A percentile compares a stretch with the other conserved stretches of the same genome.
Conservation (phyloP, 2,888 invertebrate genomes). For the Sarcophaga subvicina region DNA sequence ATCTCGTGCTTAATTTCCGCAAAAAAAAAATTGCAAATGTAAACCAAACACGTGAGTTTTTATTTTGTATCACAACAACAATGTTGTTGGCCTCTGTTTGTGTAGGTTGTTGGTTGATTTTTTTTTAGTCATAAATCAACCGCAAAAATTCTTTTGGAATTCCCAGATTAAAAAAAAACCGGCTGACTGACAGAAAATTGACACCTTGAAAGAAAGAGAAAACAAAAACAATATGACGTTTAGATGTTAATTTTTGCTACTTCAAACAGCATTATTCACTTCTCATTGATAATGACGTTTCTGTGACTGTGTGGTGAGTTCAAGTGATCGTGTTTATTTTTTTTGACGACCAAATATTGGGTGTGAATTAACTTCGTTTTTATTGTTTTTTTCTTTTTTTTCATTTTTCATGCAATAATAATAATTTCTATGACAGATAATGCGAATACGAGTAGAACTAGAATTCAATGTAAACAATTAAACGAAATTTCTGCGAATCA, state of each 20-base stretch:
- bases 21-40: not conserved
- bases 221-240: not conserved
- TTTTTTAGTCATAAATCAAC: slow-evolving; percentile 35
- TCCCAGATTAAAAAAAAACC: slow-evolving; percentile 16
- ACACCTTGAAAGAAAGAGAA: not conserved
- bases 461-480: slow-evolving; percentile 22
- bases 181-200: not conserved
- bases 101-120: not conserved
- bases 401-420: not conserved
- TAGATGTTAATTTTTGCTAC: not conserved
- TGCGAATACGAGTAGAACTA: not conserved
- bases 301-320: not conserved
- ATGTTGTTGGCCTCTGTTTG: not conserved
- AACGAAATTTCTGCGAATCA: slow-evolving; percentile 28
- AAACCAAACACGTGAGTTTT: slow-evolving; percentile 14
- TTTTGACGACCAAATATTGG: too few species aligned
- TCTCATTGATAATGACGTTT: not conserved
- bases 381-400: not conserved
- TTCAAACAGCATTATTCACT: not conserved
- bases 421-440: not conserved
- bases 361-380: not conserved
- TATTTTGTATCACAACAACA: not conserved
- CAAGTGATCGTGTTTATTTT: too few species aligned
- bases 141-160: slow-evolving; percentile 37
- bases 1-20: too few species aligned